Percentiles rank a stretch among this genome's conserved stretches.
phyloP scores from a whole-genome alignment of 2,113 vertebrate species.

The Promerops cafer region DNA sequence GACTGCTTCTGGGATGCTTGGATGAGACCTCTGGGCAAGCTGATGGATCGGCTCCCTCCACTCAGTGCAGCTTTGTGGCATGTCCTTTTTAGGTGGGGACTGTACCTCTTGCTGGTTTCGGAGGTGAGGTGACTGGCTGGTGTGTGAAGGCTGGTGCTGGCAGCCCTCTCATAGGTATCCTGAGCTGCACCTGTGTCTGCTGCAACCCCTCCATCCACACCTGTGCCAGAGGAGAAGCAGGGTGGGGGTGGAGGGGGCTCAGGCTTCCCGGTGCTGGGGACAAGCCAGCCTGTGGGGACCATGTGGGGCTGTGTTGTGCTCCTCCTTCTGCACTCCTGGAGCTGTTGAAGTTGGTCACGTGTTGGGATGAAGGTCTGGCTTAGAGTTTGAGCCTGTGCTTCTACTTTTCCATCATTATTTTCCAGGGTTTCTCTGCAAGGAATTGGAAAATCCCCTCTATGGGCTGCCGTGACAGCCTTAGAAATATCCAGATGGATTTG shows the following conservation, averaged over 20 bases:
- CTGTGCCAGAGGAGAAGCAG: neutral
- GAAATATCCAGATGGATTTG: slow-evolving; percentile 1
- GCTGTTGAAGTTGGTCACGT: neutral
- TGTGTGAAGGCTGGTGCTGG: neutral
- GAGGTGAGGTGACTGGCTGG: neutral
- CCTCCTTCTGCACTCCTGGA: fast-evolving
- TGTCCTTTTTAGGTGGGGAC: neutral
- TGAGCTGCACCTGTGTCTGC: neutral
- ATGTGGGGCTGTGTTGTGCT: fast-evolving
- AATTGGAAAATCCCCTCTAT: neutral
- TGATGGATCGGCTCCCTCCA: neutral
- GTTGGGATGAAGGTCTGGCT: neutral
- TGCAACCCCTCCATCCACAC: neutral
- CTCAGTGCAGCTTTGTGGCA: neutral
- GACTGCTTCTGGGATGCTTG: neutral
- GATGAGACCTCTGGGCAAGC: neutral
- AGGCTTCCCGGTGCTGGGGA: fast-evolving
- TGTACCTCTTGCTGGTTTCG: neutral
- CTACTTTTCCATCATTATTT: neutral
- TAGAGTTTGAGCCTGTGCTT: neutral
- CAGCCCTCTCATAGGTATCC: neutral
- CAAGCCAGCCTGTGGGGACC: neutral
- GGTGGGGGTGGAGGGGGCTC: neutral
- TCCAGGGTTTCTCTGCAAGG: neutral
- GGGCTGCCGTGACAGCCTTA: neutral